phyloP scores from a whole-genome alignment of 2,888 invertebrate genomes.

The Aphrophora alni region DNA sequence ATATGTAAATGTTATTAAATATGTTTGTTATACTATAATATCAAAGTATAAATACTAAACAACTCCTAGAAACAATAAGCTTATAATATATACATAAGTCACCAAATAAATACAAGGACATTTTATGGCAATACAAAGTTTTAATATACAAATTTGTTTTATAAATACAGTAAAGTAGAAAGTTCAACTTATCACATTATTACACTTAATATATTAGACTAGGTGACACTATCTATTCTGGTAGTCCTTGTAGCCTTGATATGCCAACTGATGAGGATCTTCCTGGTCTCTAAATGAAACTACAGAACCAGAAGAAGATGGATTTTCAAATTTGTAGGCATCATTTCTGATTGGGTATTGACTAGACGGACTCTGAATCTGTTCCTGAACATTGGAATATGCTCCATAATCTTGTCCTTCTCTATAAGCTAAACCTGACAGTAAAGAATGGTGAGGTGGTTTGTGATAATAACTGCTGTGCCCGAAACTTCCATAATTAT shows the following conservation, averaged over 20 bases:
- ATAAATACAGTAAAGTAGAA: no score
- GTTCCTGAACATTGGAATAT: constrained; percentile 28
- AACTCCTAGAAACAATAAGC: no score
- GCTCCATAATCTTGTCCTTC: not conserved
- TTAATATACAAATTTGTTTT: no score
- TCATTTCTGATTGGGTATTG: constrained; percentile 10
- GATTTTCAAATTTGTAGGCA: constrained; percentile 28
- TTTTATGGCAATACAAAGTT: no score
- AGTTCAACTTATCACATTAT: no score
- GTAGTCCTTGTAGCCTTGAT: constrained; percentile 42
- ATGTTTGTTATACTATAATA: no score
- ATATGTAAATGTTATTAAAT: no score
- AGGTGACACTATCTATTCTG: not conserved
- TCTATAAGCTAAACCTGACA: not conserved
- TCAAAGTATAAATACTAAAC: no score
- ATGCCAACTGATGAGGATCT: constrained; percentile 47
- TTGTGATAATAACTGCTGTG: constrained; percentile 57
- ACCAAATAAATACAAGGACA: no score
- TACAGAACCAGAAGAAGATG: constrained; percentile 27
- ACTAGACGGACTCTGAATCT: constrained; percentile 56
- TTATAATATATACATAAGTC: no score
- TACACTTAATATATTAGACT: no score
- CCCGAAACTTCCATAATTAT: constrained; percentile 60
- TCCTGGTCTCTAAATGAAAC: constrained; percentile 44
- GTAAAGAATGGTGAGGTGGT: constrained; percentile 58